Percentiles rank a stretch among this genome's conserved stretches.
Conservation (phyloP, 2,797 vertebrate genomes). For the Ctenochaetus hawaiiensis region DNA sequence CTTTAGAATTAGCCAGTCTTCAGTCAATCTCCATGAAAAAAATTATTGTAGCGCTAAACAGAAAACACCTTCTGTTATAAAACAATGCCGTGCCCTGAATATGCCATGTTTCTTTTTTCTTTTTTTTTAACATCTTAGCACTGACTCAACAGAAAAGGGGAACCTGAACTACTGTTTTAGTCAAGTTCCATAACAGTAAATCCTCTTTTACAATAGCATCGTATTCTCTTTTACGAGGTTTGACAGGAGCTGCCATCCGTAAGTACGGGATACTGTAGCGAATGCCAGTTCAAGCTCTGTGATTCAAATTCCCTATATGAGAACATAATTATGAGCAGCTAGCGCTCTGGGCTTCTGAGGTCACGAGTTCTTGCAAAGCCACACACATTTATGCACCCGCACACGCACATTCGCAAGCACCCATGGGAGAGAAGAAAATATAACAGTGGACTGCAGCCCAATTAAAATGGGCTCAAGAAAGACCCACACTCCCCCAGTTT, state of each 20-base stretch:
- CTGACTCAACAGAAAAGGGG: constrained; percentile 25
- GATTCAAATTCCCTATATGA: constrained; percentile 42
- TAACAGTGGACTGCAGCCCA: constrained; percentile 53
- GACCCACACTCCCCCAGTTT: constrained; percentile 3
- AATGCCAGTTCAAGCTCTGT: constrained; percentile 19
- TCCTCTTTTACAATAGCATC: constrained; percentile 10
- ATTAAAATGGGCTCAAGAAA: constrained; percentile 60
- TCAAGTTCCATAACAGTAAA: constrained; percentile 18
- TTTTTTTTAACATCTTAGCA: background rate
- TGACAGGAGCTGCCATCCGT: constrained; percentile 45
- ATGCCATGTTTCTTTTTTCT: constrained; percentile 3
- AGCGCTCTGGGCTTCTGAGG: constrained; percentile 39
- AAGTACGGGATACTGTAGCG: constrained; percentile 14
- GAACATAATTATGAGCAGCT: constrained; percentile 38
- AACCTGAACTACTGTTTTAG: constrained; percentile 30
- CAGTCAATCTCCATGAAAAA: background rate
- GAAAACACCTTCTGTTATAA: background rate
- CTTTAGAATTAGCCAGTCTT: background rate
- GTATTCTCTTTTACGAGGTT: constrained; percentile 29
- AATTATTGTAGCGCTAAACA: background rate
- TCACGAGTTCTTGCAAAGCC: constrained; percentile 21
- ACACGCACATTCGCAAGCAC: constrained; percentile 5
- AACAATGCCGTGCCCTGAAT: constrained; percentile 24
- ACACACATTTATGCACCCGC: constrained; percentile 1
- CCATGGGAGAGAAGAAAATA: constrained; percentile 26